A percentile compares a stretch with the other conserved stretches of the same genome.
Evolutionary conservation across 64 coral and sea anemone species (phyloP).

Genomic region (Dendrophyllia cribrosa): DNA sequence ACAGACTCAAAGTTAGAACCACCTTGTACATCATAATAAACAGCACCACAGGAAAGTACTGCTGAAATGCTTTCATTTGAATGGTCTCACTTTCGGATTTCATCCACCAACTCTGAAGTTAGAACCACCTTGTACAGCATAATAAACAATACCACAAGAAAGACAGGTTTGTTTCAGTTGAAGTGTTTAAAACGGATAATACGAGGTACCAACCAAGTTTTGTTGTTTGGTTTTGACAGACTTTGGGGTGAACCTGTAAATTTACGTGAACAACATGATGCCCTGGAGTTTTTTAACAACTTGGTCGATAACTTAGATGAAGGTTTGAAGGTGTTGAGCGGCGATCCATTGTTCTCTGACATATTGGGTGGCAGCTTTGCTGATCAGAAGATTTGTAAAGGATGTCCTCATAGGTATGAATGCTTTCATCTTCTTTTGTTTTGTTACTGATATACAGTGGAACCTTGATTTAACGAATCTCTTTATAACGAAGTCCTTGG

Average conservation of each 20-base stretch:
- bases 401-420: conserved; percentile 91
- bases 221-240: conserved; percentile 28
- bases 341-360: conserved; percentile 81
- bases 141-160: too few relatives aligned
- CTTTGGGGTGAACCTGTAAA: conserved; percentile 96
- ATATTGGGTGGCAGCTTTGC: conserved; percentile 93
- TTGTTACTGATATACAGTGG: too few relatives aligned
- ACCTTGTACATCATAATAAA: too few relatives aligned
- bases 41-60: too few relatives aligned
- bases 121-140: too few relatives aligned
- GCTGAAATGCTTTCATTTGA: too few relatives aligned
- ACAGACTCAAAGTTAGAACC: too few relatives aligned
- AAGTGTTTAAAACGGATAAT: not conserved
- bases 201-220: not conserved
- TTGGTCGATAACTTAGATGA: conserved; percentile 98
- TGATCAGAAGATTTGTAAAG: conserved; percentile 99
- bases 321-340: conserved; percentile 79
- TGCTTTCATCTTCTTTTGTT: too few relatives aligned
- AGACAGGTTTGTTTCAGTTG: not conserved
- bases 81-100: too few relatives aligned
- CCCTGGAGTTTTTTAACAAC: conserved; percentile 98
- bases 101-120: too few relatives aligned
- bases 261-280: conserved; percentile 98
- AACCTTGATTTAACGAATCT: not conserved
- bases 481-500: too few relatives aligned